phyloP scores from a whole-genome alignment of 1,140 invertebrate genomes.

The Zaprionus camerounensis region DNA sequence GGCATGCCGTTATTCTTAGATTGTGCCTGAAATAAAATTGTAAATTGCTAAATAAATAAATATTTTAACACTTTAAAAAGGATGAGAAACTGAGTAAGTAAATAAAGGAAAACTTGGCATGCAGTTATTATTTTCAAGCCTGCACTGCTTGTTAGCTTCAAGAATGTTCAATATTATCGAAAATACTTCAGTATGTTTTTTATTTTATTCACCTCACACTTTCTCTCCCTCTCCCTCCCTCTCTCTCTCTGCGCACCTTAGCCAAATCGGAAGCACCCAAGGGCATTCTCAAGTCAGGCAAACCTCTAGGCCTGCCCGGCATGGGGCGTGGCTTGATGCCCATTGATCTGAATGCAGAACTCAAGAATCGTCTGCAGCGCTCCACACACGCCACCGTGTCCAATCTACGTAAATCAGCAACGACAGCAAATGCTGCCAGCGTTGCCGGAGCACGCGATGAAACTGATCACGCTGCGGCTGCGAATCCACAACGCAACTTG shows the following conservation, averaged over 20 bases:
- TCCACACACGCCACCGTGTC: constrained; percentile 79
- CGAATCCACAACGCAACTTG: constrained; percentile 64
- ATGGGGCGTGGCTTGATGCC: constrained; percentile 76
- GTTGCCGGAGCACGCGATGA: constrained; percentile 40
- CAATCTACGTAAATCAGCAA: constrained; percentile 80
- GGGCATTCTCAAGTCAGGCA: constrained; percentile 86
- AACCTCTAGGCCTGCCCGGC: constrained; percentile 39
- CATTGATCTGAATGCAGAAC: constrained; percentile 78
- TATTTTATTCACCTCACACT: background rate
- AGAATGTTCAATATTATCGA: background rate
- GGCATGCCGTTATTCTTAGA: too few relatives aligned
- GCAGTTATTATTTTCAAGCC: background rate
- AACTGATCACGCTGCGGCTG: constrained; percentile 32
- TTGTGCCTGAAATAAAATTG: background rate
- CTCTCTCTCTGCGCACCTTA: background rate
- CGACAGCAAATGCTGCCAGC: constrained; percentile 58
- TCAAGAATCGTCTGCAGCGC: constrained; percentile 78
- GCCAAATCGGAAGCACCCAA: constrained; percentile 54
- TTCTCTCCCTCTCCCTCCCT: background rate
- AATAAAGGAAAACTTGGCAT: background rate
- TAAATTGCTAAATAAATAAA: background rate
- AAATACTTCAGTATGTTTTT: background rate
- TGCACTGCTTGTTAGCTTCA: background rate
- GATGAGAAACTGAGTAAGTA: background rate
- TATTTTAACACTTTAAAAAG: background rate